These are phyloP conservation scores for Drosophila grimshawi DNA, from an alignment of 1,140 invertebrate species.

Conservation along the genomic window DNA sequence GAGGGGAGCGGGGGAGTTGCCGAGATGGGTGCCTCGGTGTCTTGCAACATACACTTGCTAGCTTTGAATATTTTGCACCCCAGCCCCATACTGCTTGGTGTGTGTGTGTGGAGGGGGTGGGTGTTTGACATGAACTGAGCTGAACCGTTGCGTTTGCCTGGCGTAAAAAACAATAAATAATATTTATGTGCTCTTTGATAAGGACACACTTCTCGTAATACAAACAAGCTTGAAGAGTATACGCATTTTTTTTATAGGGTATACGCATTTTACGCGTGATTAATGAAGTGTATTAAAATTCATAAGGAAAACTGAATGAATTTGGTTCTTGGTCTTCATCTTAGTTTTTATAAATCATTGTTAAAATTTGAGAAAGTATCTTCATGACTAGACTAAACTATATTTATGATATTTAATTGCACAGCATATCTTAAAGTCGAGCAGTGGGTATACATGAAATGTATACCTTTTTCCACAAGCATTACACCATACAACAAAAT, in stretches of 20 bases:
- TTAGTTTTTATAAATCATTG: no score
- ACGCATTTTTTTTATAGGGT: background rate
- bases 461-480: no score
- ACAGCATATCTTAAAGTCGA: no score
- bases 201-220: constrained; percentile 52
- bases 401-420: no score
- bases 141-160: constrained; percentile 28
- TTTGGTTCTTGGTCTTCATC: no score
- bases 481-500: no score
- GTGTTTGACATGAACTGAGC: constrained; percentile 1
- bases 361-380: no score
- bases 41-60: constrained; percentile 78
- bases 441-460: no score
- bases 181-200: constrained; percentile 75
- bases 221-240: constrained; percentile 20
- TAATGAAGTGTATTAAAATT: background rate
- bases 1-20: constrained; percentile 5
- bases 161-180: constrained; percentile 79
- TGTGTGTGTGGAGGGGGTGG: constrained; percentile 6
- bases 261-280: background rate
- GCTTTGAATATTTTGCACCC: constrained; percentile 61
- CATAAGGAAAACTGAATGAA: no score
- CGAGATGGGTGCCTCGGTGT: constrained; percentile 21
- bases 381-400: no score
- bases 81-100: constrained; percentile 31